Evolutionary conservation across 2,797 vertebrate genomes (phyloP).

Genomic region (Rhabdophis nuchalis): DNA sequence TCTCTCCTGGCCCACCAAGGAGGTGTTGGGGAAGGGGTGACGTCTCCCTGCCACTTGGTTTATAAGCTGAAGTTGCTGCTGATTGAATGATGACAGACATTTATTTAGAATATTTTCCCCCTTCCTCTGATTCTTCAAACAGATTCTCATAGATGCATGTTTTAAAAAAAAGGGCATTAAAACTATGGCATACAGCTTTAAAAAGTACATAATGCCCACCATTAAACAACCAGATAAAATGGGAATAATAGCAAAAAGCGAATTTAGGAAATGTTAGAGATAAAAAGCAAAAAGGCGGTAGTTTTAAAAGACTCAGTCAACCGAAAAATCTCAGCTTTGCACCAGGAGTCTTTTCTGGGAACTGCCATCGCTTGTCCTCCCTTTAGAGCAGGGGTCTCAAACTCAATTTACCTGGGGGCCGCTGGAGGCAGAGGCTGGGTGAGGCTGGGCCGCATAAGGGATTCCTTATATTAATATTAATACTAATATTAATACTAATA

Average conservation of each 20-base stretch:
- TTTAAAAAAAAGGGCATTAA: background rate
- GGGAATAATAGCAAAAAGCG: background rate
- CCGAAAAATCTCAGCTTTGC: background rate
- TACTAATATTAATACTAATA: too few species aligned
- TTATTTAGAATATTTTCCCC: background rate
- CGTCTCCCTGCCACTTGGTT: background rate
- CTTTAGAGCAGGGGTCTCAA: too few species aligned
- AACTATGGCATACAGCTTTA: background rate
- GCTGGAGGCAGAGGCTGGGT: too few species aligned
- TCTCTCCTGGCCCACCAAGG: background rate
- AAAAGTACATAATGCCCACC: background rate
- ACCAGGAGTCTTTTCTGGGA: background rate
- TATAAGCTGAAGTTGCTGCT: too few species aligned
- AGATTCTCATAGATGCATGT: background rate
- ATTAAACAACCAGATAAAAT: background rate
- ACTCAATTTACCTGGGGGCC: too few species aligned
- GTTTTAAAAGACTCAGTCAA: background rate
- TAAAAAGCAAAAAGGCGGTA: background rate
- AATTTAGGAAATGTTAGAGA: background rate
- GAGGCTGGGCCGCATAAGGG: too few species aligned
- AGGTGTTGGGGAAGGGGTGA: too few species aligned
- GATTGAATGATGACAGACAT: background rate
- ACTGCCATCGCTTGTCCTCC: too few species aligned
- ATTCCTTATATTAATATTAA: too few species aligned
- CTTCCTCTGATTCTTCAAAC: background rate